Percentiles rank a stretch among this genome's conserved stretches.
phyloP scores from a whole-genome alignment of 2,888 invertebrate species.

The Amphipyra tragopoginis region DNA sequence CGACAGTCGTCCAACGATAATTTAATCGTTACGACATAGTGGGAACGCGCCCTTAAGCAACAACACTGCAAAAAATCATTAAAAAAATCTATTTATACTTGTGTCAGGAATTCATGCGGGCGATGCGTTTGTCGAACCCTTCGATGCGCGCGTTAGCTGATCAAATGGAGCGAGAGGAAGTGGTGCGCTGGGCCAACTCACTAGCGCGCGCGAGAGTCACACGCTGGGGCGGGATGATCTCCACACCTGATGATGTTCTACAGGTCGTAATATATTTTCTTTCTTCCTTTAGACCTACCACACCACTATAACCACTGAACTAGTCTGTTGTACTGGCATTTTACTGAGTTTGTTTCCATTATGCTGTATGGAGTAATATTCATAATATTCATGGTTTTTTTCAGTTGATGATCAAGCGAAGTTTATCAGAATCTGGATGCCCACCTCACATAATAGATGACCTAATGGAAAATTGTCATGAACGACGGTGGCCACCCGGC shows the following conservation, averaged over 20 bases:
- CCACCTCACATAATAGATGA: constrained; percentile 98
- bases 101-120: constrained; percentile 96
- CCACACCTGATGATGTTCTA: constrained; percentile 98
- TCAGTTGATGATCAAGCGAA: constrained; percentile 97
- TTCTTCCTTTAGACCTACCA: too few relatives aligned
- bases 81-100: background rate
- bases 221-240: constrained; percentile 99
- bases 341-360: too few relatives aligned
- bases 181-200: constrained; percentile 96
- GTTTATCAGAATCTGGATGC: constrained; percentile 97
- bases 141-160: constrained; percentile 97
- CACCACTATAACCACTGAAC: too few relatives aligned
- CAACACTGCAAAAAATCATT: too few relatives aligned
- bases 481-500: constrained; percentile 98
- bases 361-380: background rate
- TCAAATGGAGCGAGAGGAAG: constrained; percentile 98
- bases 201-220: constrained; percentile 96
- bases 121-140: constrained; percentile 97
- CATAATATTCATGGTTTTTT: constrained; percentile 6
- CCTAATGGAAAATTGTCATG: constrained; percentile 99
- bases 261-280: constrained; percentile 89
- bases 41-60: too few relatives aligned
- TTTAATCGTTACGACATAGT: too few relatives aligned
- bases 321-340: too few relatives aligned
- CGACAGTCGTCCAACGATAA: too few relatives aligned